phyloP scores from a whole-genome alignment of 2,113 vertebrate genomes.

The Larimichthys crocea region DNA sequence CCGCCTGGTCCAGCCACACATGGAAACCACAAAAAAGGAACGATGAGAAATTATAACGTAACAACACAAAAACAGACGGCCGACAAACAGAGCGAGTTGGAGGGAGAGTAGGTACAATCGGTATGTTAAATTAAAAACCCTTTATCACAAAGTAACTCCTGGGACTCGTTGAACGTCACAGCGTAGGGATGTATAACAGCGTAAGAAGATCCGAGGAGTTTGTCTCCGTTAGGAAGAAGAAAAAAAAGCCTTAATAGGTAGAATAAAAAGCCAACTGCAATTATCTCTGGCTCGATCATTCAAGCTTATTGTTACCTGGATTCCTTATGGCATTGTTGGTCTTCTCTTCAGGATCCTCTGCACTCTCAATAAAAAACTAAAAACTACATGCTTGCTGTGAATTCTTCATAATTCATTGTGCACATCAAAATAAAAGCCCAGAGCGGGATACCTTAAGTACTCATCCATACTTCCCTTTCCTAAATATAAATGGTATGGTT shows the following conservation, averaged over 20 bases:
- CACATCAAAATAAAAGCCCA: conserved; percentile 17
- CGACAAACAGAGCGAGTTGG: not conserved
- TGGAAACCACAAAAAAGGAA: not conserved
- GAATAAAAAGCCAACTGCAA: conserved; percentile 10
- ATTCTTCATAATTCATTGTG: not conserved
- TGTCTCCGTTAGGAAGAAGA: not conserved
- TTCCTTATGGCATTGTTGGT: conserved; percentile 7
- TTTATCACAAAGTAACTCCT: conserved; percentile 6
- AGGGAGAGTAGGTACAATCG: not conserved
- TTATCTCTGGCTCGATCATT: conserved; percentile 39
- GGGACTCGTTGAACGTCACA: not conserved
- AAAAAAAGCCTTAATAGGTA: not conserved
- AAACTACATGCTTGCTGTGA: not conserved
- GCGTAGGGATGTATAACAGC: not conserved
- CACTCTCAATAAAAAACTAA: not conserved
- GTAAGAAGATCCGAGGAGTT: conserved; percentile 8
- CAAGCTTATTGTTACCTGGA: conserved; percentile 15
- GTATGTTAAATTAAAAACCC: conserved; percentile 11
- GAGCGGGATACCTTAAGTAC: not conserved
- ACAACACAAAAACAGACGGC: not conserved
- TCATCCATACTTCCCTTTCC: not conserved
- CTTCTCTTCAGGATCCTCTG: conserved; percentile 12
- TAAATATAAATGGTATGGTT: not conserved
- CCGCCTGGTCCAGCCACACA: not conserved
- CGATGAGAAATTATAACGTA: not conserved